Evolutionary conservation across 1,140 invertebrate species (phyloP).

Genomic region (Ceratoteleas bidentatus): DNA sequence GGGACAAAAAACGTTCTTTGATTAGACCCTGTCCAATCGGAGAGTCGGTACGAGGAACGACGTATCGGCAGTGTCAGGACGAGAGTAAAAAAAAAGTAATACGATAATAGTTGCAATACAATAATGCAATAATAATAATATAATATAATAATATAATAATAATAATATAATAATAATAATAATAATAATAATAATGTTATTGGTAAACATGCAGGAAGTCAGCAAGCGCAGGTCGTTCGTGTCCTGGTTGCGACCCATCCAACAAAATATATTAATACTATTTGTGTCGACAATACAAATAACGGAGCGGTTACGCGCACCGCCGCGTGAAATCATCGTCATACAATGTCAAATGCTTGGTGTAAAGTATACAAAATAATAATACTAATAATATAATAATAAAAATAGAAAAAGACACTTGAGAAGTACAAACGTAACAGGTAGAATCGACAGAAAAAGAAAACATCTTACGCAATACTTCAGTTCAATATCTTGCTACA

Average conservation of each 20-base stretch:
- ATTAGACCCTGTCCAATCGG: slow-evolving; percentile 51
- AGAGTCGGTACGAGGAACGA: slow-evolving; percentile 56
- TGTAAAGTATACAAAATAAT: slow-evolving; percentile 67
- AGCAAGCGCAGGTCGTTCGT: slow-evolving; percentile 53
- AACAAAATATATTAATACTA: slow-evolving; percentile 81
- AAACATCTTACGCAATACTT: slow-evolving; percentile 69
- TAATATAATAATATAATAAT: slow-evolving; percentile 70
- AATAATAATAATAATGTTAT: slow-evolving; percentile 72
- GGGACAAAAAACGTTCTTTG: slow-evolving; percentile 23
- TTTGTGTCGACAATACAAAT: slow-evolving; percentile 64
- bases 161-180: slow-evolving; percentile 68
- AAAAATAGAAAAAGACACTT: slow-evolving; percentile 63
- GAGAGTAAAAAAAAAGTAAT: slow-evolving; percentile 69
- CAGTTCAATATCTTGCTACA: slow-evolving; percentile 61
- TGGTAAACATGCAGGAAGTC: slow-evolving; percentile 77
- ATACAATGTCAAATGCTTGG: slow-evolving; percentile 59
- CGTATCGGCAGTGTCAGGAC: slow-evolving; percentile 64
- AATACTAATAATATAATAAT: slow-evolving; percentile 59
- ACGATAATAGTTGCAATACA: slow-evolving; percentile 69
- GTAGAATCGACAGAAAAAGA: slow-evolving; percentile 67
- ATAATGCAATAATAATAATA: slow-evolving; percentile 70
- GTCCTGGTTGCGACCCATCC: slow-evolving; percentile 71
- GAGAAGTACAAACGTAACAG: slow-evolving; percentile 69
- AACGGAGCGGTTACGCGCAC: slow-evolving; percentile 32
- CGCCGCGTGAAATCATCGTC: slow-evolving; percentile 39